phyloP scores from a whole-genome alignment of 1,140 invertebrate genomes.

The Charaxes varanes region DNA sequence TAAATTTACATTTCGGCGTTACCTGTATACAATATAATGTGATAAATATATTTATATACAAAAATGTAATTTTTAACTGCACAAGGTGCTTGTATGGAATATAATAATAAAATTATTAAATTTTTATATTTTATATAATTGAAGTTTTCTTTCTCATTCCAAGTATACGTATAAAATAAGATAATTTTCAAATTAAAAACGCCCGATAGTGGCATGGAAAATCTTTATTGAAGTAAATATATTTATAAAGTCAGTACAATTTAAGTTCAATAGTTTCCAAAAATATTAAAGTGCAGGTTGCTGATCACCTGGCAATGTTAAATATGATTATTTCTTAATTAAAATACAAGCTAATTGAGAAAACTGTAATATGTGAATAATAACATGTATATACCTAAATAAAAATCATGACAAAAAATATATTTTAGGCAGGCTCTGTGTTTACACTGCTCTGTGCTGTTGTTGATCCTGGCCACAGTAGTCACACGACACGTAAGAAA shows the following conservation, averaged over 20 bases:
- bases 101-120: conserved; percentile 1
- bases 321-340: conserved; percentile 77
- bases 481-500: conserved; percentile 59
- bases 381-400: conserved; percentile 75
- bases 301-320: conserved; percentile 76
- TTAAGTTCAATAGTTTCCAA: conserved; percentile 77
- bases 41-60: too few species aligned
- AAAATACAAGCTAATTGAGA: conserved; percentile 76
- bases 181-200: conserved; percentile 32
- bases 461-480: conserved; percentile 71
- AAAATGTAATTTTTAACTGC: too few species aligned
- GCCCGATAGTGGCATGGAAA: conserved; percentile 70
- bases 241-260: conserved; percentile 77
- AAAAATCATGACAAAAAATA: conserved; percentile 74
- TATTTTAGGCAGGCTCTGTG: conserved; percentile 73
- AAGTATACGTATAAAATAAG: neutral
- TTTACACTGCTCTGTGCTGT: conserved; percentile 69
- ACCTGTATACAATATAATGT: too few species aligned
- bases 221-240: conserved; percentile 77
- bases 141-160: neutral
- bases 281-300: conserved; percentile 77
- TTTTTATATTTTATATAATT: neutral
- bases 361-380: conserved; percentile 75
- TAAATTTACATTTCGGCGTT: too few species aligned
- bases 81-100: too few species aligned